phyloP scores from a whole-genome alignment of 2,797 vertebrate genomes.

The Pteronotus mesoamericanus region DNA sequence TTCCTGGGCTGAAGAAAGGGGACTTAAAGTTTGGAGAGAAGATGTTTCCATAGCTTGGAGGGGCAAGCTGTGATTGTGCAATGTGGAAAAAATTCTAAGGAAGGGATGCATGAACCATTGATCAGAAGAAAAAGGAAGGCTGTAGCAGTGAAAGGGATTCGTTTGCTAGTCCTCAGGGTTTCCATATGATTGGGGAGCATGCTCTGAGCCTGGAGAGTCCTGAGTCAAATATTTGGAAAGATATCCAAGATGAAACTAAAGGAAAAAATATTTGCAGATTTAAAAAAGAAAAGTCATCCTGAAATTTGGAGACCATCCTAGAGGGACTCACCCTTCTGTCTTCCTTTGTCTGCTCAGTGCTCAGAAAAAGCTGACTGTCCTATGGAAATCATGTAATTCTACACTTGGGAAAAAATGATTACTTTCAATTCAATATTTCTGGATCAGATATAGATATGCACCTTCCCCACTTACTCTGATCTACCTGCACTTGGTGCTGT shows the following conservation, averaged over 20 bases:
- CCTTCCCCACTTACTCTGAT: not conserved
- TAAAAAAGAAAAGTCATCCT: not conserved
- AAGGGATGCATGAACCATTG: too few species aligned
- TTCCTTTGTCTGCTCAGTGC: not conserved
- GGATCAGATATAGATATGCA: not conserved
- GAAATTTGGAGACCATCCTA: not conserved
- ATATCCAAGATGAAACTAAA: not conserved
- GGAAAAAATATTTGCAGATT: not conserved
- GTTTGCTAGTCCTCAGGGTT: not conserved
- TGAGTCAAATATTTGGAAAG: not conserved
- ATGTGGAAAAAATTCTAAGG: not conserved
- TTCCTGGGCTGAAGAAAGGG: not conserved
- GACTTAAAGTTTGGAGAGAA: accelerated
- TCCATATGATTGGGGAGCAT: not conserved
- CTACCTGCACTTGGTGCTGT: not conserved
- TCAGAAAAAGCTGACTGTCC: not conserved
- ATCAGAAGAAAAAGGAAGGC: not conserved
- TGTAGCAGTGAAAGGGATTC: not conserved
- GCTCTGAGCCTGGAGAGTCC: not conserved
- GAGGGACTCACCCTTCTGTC: accelerated
- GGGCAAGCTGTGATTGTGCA: too few species aligned
- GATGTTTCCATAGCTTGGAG: not conserved
- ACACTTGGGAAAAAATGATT: not conserved
- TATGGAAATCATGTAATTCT: not conserved
- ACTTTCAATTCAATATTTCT: not conserved